phyloP scores from a whole-genome alignment of 2,888 invertebrate genomes.

The Cantharis flavilabris region DNA sequence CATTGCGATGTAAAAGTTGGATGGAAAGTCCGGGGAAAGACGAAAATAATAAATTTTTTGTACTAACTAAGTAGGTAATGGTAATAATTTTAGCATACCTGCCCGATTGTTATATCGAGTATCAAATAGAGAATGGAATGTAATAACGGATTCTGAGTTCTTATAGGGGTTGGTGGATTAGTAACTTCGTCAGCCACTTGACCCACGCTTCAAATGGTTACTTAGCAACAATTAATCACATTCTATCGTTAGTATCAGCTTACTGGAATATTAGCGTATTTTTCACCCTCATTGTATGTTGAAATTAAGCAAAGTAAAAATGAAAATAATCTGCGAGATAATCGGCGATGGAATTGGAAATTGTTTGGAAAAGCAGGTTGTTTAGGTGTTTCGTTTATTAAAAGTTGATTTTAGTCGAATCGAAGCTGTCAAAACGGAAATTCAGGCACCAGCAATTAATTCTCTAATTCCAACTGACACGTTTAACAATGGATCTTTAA shows the following conservation, averaged over 20 bases:
- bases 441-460: slow-evolving; percentile 36
- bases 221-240: slow-evolving; percentile 58
- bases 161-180: slow-evolving; percentile 31
- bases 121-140: slow-evolving; percentile 40
- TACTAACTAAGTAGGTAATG: background rate
- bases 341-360: background rate
- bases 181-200: slow-evolving; percentile 47
- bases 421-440: slow-evolving; percentile 31
- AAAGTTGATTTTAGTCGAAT: slow-evolving; percentile 4
- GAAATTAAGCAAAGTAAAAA: background rate
- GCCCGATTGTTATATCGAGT: slow-evolving; percentile 25
- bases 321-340: background rate
- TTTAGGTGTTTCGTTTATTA: slow-evolving; percentile 11
- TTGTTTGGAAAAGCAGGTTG: background rate
- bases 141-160: slow-evolving; percentile 37
- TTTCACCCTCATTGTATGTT: slow-evolving; percentile 13
- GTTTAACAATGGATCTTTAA: slow-evolving; percentile 46
- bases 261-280: slow-evolving; percentile 37
- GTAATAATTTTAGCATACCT: slow-evolving; percentile 14
- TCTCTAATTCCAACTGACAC: slow-evolving; percentile 41
- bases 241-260: slow-evolving; percentile 52
- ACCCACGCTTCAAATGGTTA: slow-evolving; percentile 52
- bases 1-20: background rate
- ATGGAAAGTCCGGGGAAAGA: background rate
- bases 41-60: background rate